Evolutionary conservation across 2,888 invertebrate species (phyloP), one percentile per base, ranked within the genome.

Genomic region (Oscheius myriophilus): DNA sequence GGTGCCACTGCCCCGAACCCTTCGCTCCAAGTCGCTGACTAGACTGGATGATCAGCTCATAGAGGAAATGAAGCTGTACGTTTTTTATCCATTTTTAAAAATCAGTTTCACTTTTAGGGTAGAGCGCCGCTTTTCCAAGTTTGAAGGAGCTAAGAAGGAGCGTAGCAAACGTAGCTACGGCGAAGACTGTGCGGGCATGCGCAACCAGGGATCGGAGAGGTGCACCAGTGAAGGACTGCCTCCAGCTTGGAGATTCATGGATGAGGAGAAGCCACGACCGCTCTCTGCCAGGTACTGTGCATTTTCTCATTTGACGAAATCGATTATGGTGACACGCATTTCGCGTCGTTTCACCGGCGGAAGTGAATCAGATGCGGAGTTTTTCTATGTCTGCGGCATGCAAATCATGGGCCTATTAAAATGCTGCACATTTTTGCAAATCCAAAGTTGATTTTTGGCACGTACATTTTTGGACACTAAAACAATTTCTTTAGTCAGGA

Each of bases 1-100:
- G 6, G 21, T 53, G n/a, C 66, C 66, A 18, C 45, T 51, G n/a
- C 45, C 57, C 4, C 42, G 66, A 46, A 23, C n/a, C 39, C 26
- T 71, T 12, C 73, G 78, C 0, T 78, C 78, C 6, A 80, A 80
- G 64, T 80, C 79, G 9, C 61, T 80, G n/a, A 80, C 78, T 25
- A 53, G 79, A 51, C 43, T 80, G 64, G 79, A 80, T 71, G 79
- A 76, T 41, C 26, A 42, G 33, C 18, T 51, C 12, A 23, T 58
- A n/a, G 63, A 63, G 9, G 63, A 63, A 7, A 16, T 52, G 18
- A 51, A 63, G 23, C 51, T n/a, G 63, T 63, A 53, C 14, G 12
- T 41, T 41, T 11, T 9, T 12, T 9, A 18, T 18, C n/a, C n/a
- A n/a, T n/a, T n/a, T n/a, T n/a, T n/a, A n/a, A n/a, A n/a, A n/a